These are phyloP conservation scores for Papilio machaon DNA, from an alignment of 1,140 invertebrate species.

Conservation along the genomic window DNA sequence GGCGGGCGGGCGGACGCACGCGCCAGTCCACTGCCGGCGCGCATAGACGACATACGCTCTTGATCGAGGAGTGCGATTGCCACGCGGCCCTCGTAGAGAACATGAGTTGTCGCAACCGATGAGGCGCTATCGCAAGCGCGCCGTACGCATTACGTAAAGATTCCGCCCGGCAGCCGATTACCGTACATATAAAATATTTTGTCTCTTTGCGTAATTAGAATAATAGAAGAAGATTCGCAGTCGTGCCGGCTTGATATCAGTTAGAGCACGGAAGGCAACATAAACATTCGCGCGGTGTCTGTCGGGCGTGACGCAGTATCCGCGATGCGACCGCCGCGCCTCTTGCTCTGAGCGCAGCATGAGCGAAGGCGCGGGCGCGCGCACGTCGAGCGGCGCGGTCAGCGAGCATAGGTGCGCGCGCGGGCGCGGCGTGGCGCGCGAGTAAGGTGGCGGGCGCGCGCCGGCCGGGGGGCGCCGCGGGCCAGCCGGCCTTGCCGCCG, in stretches of 20 bases:
- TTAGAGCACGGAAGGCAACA: slow-evolving; percentile 37
- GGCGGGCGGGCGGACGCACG: slow-evolving; percentile 54
- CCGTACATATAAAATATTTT: slow-evolving; percentile 53
- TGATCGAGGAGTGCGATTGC: slow-evolving; percentile 51
- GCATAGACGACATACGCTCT: slow-evolving; percentile 61
- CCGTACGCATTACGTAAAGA: slow-evolving; percentile 70
- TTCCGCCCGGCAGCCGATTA: slow-evolving; percentile 47
- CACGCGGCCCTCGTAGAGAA: slow-evolving; percentile 65
- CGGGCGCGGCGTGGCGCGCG: slow-evolving; percentile 62
- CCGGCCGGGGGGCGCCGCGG: slow-evolving; percentile 71
- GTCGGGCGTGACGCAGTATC: slow-evolving; percentile 68
- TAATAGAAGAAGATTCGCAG: slow-evolving; percentile 41
- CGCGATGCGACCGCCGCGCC: slow-evolving; percentile 61
- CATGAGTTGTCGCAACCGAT: slow-evolving; percentile 68
- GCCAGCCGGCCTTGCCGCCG: slow-evolving; percentile 65
- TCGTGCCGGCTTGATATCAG: slow-evolving; percentile 43
- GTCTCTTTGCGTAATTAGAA: slow-evolving; percentile 37
- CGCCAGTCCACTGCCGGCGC: slow-evolving; percentile 65
- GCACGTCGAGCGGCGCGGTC: slow-evolving; percentile 49
- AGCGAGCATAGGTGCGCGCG: slow-evolving; percentile 57
- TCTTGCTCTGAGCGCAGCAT: slow-evolving; percentile 59
- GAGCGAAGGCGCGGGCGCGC: slow-evolving; percentile 51
- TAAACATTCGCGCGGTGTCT: slow-evolving; percentile 52
- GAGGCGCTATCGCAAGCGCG: slow-evolving; percentile 68
- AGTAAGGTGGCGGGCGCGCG: slow-evolving; percentile 71